phyloP scores from a whole-genome alignment of 1,140 invertebrate genomes.

The Coboldia fuscipes region DNA sequence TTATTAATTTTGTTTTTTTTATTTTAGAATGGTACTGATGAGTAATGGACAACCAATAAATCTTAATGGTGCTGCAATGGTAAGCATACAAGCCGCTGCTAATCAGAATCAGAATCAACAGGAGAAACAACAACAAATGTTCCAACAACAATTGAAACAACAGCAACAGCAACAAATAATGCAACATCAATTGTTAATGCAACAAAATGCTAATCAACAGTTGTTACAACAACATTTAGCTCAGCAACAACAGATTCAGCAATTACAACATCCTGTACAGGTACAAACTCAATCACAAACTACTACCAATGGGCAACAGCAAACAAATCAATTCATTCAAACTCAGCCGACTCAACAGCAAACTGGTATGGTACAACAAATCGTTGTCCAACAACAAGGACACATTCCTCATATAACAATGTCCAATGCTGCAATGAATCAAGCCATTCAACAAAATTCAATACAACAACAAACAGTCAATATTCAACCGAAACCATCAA shows the following conservation, averaged over 20 bases:
- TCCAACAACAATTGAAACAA: slow-evolving; percentile 9
- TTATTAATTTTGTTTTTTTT: not conserved
- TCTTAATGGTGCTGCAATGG: not conserved
- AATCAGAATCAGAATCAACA: slow-evolving; percentile 5
- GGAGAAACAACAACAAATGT: slow-evolving; percentile 4
- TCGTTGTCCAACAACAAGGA: slow-evolving; percentile 19
- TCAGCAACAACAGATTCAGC: slow-evolving; percentile 9
- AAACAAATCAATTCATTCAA: slow-evolving; percentile 15
- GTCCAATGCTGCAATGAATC: not conserved
- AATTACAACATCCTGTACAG: slow-evolving; percentile 21
- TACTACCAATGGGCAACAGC: no score
- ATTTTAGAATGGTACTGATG: slow-evolving; percentile 19
- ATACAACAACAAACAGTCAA: slow-evolving; percentile 2
- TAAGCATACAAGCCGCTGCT: no score
- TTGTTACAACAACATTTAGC: slow-evolving; percentile 21
- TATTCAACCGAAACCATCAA: not conserved
- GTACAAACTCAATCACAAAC: slow-evolving; percentile 16
- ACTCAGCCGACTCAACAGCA: slow-evolving; percentile 16
- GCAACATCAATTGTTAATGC: slow-evolving; percentile 10
- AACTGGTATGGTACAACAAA: slow-evolving; percentile 22
- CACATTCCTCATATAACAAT: slow-evolving; percentile 8
- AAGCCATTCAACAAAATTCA: not conserved
- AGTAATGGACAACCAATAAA: slow-evolving; percentile 4
- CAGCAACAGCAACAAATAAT: slow-evolving; percentile 13
- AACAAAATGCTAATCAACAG: slow-evolving; percentile 20